Percentiles rank a stretch among this genome's conserved stretches.
Conservation (phyloP, 2,888 invertebrate species). For the Eledona agricola region DNA sequence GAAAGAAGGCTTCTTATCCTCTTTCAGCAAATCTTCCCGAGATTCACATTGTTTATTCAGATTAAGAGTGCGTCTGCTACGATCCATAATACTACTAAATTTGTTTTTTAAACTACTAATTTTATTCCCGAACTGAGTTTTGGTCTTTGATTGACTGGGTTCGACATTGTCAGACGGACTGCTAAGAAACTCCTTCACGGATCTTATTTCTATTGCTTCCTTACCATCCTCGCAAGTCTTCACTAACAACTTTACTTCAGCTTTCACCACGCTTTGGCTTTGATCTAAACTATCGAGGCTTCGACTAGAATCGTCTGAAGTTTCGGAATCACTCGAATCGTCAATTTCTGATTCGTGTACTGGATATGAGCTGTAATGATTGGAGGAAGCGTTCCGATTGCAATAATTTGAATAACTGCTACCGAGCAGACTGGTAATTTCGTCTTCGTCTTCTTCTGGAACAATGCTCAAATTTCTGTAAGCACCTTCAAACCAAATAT, state of each 20-base stretch:
- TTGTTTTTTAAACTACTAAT: conserved; percentile 39
- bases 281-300: conserved; percentile 53
- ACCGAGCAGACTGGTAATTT: conserved; percentile 54
- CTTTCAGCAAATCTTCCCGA: conserved; percentile 21
- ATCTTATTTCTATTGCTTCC: conserved; percentile 65
- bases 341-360: conserved; percentile 6
- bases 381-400: conserved; percentile 19
- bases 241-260: conserved; percentile 65
- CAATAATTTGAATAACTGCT: conserved; percentile 46
- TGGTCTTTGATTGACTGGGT: conserved; percentile 12
- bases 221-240: conserved; percentile 63
- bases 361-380: conserved; percentile 19
- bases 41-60: conserved; percentile 21
- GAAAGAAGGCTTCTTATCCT: conserved; percentile 51
- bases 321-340: conserved; percentile 10
- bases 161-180: conserved; percentile 27
- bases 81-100: conserved; percentile 47
- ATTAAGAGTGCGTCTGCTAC: conserved; percentile 36
- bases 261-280: conserved; percentile 58
- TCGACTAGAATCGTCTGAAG: conserved; percentile 32
- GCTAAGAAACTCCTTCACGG: conserved; percentile 58
- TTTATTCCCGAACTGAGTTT: conserved; percentile 10
- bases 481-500: conserved; percentile 62
- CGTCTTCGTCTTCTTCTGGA: conserved; percentile 61
- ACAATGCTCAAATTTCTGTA: conserved; percentile 61